Conservation (phyloP, 2,113 vertebrate species). For the Gambusia holbrooki region DNA sequence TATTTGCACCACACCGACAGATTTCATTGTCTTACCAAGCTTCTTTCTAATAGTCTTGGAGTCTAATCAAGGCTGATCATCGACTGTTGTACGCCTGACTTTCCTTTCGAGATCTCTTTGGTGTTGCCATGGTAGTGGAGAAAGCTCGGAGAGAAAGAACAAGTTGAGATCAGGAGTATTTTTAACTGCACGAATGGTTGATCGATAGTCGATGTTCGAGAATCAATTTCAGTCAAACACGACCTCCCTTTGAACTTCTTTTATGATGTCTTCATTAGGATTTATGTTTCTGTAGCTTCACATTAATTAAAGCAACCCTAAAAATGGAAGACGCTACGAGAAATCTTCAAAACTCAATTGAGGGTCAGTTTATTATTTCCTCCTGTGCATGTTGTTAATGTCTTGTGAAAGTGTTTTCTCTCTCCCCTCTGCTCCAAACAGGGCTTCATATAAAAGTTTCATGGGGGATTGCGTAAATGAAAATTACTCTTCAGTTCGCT, state of each 20-base stretch:
- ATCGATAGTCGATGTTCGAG: too few species aligned
- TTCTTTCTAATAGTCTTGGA: not conserved
- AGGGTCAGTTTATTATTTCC: not conserved
- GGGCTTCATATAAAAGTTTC: conserved; percentile 47
- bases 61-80: too few species aligned
- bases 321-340: not conserved
- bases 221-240: not conserved
- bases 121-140: not conserved
- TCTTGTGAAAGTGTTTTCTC: conserved; percentile 4
- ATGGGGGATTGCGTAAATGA: conserved; percentile 14
- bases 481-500: conserved; percentile 33
- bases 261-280: not conserved
- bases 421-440: conserved; percentile 31
- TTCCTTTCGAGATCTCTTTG: not conserved
- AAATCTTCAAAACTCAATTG: too few species aligned
- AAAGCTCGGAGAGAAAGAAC: too few species aligned
- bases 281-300: not conserved
- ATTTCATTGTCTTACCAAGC: not conserved
- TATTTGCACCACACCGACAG: not conserved
- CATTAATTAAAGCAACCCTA: not conserved
- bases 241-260: not conserved
- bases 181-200: too few species aligned
- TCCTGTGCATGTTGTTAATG: conserved; percentile 1
- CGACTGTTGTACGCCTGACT: not conserved
- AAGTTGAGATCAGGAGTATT: too few species aligned